Base-by-base conservation (phyloP, 2,797 vertebrate species). In the Lepilemur ruficaudatus region DNA sequence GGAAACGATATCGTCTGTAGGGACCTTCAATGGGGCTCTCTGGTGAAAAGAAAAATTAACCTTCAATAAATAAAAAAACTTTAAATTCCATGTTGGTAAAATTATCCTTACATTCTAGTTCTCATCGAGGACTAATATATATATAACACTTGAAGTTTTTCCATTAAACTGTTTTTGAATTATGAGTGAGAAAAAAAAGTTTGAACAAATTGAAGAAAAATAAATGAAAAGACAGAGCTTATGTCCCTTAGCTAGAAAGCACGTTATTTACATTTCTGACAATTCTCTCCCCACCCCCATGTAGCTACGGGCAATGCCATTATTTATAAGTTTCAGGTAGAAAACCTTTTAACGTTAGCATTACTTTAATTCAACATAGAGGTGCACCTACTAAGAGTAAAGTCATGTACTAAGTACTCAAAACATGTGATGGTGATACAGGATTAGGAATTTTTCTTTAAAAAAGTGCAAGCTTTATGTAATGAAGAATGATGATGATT, bases 91-190 rank as follows among this genome's bases (percentile, higher is more conserved):
- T 79, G 84, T 92, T 93, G 94, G 84, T 88, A 94, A 97, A 98
- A 97, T 97, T 96, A 97, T 95, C 97, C 96, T 96, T 94, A 97
- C 80, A 88, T 72, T 92, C 50, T 48, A 95, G 97, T 92, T 97
- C 91, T 97, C 98, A 98, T 97, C 80, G 96, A 98, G 97, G 97
- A 97, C 96, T 97, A 97, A 98, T 96, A 98, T 97, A 97, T 97
- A 97, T 96, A 94, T 85, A 97, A 86, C 78, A 75, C 79, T 97
- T 97, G 97, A 98, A 97, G 97, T 97, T 98, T 98, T 98, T 93
- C 97, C 96, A 98, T 98, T 98, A 96, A 97, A 97, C 89, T 70
- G 52, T 92, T 97, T 97, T 86, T 97, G 97, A 98, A 92, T 97
- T 98, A 98, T 97, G 96, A 96, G 96, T 70, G 52, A 92, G 83